phyloP scores from a whole-genome alignment of 1,140 invertebrate genomes.

The Vanessa atalanta region DNA sequence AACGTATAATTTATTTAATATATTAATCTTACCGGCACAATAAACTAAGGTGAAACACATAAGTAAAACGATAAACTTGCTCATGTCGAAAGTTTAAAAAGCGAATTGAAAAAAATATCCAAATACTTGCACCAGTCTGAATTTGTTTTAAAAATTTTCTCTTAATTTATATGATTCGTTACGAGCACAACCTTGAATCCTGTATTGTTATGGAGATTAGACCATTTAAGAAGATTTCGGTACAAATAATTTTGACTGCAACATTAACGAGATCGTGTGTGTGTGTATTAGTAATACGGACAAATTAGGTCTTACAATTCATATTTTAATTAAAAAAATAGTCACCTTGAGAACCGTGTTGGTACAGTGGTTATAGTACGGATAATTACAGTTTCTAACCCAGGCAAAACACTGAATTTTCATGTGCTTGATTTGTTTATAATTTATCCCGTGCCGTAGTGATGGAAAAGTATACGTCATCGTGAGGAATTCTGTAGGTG shows the following conservation, averaged over 20 bases:
- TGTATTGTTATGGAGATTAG: constrained; percentile 24
- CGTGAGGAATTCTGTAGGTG: too few relatives aligned
- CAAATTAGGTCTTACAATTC: too few relatives aligned
- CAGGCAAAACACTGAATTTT: too few relatives aligned
- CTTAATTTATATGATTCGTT: constrained; percentile 20
- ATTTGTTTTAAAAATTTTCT: constrained; percentile 11
- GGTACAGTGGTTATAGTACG: too few relatives aligned
- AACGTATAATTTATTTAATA: background rate
- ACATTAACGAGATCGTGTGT: too few relatives aligned
- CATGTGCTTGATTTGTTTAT: too few relatives aligned
- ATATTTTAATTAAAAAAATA: too few relatives aligned
- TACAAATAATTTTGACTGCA: background rate
- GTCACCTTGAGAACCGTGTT: too few relatives aligned
- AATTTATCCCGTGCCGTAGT: too few relatives aligned
- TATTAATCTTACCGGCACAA: constrained; percentile 15
- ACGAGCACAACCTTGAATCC: constrained; percentile 20
- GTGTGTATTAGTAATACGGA: too few relatives aligned
- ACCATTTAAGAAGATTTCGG: background rate
- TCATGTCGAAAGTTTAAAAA: constrained; percentile 7
- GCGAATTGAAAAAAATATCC: background rate
- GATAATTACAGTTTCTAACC: too few relatives aligned
- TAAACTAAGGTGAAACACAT: constrained; percentile 16
- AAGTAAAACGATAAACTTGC: constrained; percentile 15
- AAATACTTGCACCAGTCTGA: constrained; percentile 19
- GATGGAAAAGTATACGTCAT: too few relatives aligned